Evolutionary conservation across 2,113 vertebrate species (phyloP), one percentile per base, ranked within the genome.

Genomic region (Pseudorhombus dupliciocellatus): DNA sequence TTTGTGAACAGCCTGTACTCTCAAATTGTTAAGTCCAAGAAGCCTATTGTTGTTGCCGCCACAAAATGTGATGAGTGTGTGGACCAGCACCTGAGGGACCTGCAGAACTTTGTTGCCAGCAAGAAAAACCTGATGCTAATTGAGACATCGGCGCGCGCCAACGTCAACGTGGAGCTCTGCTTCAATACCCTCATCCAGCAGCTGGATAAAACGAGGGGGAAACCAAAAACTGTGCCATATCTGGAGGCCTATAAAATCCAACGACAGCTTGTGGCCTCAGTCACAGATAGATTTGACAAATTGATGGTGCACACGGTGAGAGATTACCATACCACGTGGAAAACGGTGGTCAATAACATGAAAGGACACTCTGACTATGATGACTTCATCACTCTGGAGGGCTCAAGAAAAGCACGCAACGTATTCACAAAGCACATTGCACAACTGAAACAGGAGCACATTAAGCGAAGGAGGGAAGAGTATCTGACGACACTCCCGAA

Each of bases 61-160:
- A 98, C 96, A 0, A 99, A 99, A 87, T 98, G 97, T 77, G 98
- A 99, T 65, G 97, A 98, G 88, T 96, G 95, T 61, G 96, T 98
- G 42, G 98, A 99, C 84, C 97, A 99, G 90, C 97, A 98, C 87
- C 90, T 98, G 87, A 94, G 97, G 92, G 98, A 99, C 81, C 94
- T 99, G 83, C 97, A 99, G 83, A 92, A 93, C 5, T 99, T 97
- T 87, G 96, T 96, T 58, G 96, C 97, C 34, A 96, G 96, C 92
- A 98, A 99, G 93, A 99, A 99, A 91, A 99, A 96, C 88, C 91
- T 99, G 70, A 79, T 95, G 70, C 93, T 99, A 1, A 95, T 98
- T 46, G 98, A 99, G 92, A 99, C 98, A 4, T 97, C 98, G 0
- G 95, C 95, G 26, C 94, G 95, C 77, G 93, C 93, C 71, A 97